These are phyloP conservation scores for Chamaedrilus cognettii DNA, from an alignment of 2,888 invertebrate species.

Conservation along the genomic window DNA sequence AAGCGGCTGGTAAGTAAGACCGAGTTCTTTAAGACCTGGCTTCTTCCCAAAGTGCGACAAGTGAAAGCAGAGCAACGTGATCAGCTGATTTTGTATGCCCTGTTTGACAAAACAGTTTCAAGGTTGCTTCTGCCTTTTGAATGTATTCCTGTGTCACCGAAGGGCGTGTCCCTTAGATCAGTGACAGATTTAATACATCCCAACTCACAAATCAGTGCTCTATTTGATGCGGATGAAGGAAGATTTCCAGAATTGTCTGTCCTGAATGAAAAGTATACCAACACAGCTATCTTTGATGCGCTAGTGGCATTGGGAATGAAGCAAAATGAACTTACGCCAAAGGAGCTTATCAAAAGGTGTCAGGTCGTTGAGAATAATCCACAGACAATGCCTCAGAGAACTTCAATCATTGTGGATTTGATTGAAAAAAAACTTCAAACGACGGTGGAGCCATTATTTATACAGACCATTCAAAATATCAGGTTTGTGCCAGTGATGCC, in stretches of 20 bases:
- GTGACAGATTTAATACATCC: slow-evolving; percentile 44
- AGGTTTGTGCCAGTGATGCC: slow-evolving; percentile 33
- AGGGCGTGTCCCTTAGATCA: slow-evolving; percentile 33
- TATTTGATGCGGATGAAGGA: slow-evolving; percentile 40
- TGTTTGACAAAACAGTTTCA: slow-evolving; percentile 41
- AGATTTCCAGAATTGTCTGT: slow-evolving; percentile 37
- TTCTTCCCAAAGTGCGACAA: too few relatives aligned
- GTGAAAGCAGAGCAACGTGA: slow-evolving; percentile 31
- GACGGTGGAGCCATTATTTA: background rate
- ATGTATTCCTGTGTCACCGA: slow-evolving; percentile 44
- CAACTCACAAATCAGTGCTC: slow-evolving; percentile 27
- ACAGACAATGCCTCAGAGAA: slow-evolving; percentile 11
- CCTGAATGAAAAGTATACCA: slow-evolving; percentile 1
- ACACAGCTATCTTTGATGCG: background rate
- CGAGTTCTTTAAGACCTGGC: slow-evolving; percentile 37
- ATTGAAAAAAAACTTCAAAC: slow-evolving; percentile 24
- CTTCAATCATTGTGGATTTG: slow-evolving; percentile 19
- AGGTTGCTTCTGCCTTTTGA: slow-evolving; percentile 4
- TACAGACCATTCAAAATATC: slow-evolving; percentile 7
- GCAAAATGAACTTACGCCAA: slow-evolving; percentile 2
- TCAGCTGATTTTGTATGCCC: slow-evolving; percentile 35
- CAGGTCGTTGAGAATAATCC: background rate
- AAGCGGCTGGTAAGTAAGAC: background rate
- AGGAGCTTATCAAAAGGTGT: slow-evolving; percentile 12
- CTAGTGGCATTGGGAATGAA: slow-evolving; percentile 11